A percentile compares a stretch with the other conserved stretches of the same genome.
These are phyloP conservation scores for Lucinisca nassula DNA, from an alignment of 2,888 invertebrate species.

Conservation along the genomic window DNA sequence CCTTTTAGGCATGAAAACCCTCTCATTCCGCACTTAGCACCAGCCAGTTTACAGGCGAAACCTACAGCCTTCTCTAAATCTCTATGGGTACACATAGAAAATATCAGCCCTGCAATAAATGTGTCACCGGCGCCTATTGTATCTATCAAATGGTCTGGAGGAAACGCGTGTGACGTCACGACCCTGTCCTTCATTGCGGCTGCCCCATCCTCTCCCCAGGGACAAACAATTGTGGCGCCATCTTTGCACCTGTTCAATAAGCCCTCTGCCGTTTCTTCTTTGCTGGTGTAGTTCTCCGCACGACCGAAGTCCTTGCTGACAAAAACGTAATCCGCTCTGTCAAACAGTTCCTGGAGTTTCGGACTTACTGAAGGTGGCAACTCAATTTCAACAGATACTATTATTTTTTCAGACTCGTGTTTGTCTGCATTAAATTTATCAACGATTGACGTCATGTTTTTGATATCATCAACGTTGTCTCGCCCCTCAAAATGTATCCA, in stretches of 20 bases:
- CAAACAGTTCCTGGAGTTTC: conserved; percentile 70
- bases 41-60: conserved; percentile 91
- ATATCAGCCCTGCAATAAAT: conserved; percentile 91
- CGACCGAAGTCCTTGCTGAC: conserved; percentile 91
- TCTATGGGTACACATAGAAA: conserved; percentile 88
- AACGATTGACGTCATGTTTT: conserved; percentile 86
- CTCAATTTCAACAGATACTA: conserved; percentile 91
- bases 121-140: conserved; percentile 92
- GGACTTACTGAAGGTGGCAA: conserved; percentile 81
- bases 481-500: conserved; percentile 71
- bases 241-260: conserved; percentile 87
- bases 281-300: conserved; percentile 89
- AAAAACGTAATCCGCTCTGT: conserved; percentile 88
- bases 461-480: conserved; percentile 32
- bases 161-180: conserved; percentile 88
- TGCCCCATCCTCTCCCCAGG: conserved; percentile 91
- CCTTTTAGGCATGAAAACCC: conserved; percentile 75
- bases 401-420: conserved; percentile 71
- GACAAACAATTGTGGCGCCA: conserved; percentile 88
- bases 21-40: conserved; percentile 89
- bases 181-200: conserved; percentile 73
- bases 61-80: conserved; percentile 89
- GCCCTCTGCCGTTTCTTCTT: conserved; percentile 89
- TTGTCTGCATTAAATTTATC: conserved; percentile 83
- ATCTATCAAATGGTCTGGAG: conserved; percentile 90